Base-by-base conservation (phyloP, 30 jellyfish, hydroid and myxozoan species). In the Nemopilema nomurai region DNA sequence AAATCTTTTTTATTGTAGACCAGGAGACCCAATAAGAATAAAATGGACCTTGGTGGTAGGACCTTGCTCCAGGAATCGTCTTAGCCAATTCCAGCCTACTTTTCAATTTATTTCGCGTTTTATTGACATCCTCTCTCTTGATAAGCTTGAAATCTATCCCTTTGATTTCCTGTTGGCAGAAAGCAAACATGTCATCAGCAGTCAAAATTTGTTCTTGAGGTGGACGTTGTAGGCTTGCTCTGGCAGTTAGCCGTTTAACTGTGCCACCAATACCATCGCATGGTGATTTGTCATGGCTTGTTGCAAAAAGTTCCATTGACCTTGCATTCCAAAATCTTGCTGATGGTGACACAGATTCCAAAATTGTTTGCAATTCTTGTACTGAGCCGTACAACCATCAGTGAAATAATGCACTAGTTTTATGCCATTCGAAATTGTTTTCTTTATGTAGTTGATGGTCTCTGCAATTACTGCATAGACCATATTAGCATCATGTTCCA, bases 361-460 rank as follows among this genome's bases (percentile, higher is more conserved):
- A 32, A 90, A 63, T 20, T 91, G 51, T 74, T 79, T 91, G 86
- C 93, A 81, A 66, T 81, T 91, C 62, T 91, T 91, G 82, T 91
- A 91, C 82, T 87, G 97, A 31, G 89, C 84, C 69, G 97, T 64
- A 73, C 95, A 91, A 33, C 90, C 97, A 79, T 91, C 96, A 21
- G 94, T 41, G 67, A 91, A 91, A 76, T 74, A 74, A 41, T 74
- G 87, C 7, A 23, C 27, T 22, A 57, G 51, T 25, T 57, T 24
- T 4, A 22, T 76, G 6, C 64, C 74, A 64, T 75, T 51, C 27
- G 84, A 62, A 64, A 67, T 18, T 16, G 67, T 49, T 51, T 31
- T 31, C 52, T 51, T 71, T 72, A 69, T 78, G 90, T 31, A 51
- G 31, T 16, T 18, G 19, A 19, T 49, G 31, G 72, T 74, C 16